Evolutionary conservation across 2,888 invertebrate species (phyloP).

Genomic region (Pemphredon lugubris): DNA sequence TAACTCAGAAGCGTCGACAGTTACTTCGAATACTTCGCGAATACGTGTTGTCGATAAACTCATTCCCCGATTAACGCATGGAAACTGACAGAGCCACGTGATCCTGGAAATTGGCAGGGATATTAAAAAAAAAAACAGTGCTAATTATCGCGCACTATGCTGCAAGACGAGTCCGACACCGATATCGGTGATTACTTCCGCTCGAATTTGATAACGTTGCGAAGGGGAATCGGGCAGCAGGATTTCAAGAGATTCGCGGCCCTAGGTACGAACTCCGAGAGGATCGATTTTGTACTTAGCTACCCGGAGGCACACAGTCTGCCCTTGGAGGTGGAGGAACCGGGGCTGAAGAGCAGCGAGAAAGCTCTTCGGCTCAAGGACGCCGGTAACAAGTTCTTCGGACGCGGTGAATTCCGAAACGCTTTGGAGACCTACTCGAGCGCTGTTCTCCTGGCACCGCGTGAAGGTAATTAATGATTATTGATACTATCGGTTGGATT

Average conservation of each 20-base stretch:
- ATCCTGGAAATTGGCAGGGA: no score
- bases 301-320: conserved; percentile 81
- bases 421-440: conserved; percentile 88
- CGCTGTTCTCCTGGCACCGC: conserved; percentile 86
- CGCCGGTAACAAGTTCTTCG: conserved; percentile 88
- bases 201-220: conserved; percentile 78
- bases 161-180: conserved; percentile 59
- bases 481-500: conserved; percentile 14
- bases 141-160: no score
- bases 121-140: no score
- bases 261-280: conserved; percentile 85
- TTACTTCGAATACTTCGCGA: no score
- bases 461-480: conserved; percentile 83
- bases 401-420: conserved; percentile 86
- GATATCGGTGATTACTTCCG: conserved; percentile 73
- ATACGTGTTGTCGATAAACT: no score
- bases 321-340: conserved; percentile 82
- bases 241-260: conserved; percentile 85
- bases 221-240: conserved; percentile 83
- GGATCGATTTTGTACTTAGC: conserved; percentile 85
- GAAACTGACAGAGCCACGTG: no score
- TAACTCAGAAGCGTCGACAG: no score
- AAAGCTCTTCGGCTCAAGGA: conserved; percentile 86
- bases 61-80: no score
- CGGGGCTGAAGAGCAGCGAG: conserved; percentile 83